These are phyloP conservation scores for Hapalemur alaotrensis DNA, from an alignment of 2,797 vertebrate species.

Conservation along the genomic window DNA sequence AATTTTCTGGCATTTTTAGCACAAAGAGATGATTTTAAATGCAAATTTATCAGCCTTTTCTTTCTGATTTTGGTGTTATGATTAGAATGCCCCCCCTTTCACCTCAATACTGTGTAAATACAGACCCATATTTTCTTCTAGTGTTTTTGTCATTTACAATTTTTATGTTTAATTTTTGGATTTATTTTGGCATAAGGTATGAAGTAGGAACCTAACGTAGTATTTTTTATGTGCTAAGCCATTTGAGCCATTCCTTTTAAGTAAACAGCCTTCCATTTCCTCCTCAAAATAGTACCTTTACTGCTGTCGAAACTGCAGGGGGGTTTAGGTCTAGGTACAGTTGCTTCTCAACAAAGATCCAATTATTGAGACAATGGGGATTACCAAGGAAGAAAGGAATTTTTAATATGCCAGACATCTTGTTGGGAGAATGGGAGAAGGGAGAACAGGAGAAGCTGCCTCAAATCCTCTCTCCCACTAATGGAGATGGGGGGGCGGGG, in stretches of 20 bases:
- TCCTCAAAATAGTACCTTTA: neutral
- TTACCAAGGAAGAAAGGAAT: neutral
- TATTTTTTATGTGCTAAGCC: neutral
- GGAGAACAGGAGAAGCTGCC: neutral
- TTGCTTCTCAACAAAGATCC: neutral
- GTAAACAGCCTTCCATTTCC: neutral
- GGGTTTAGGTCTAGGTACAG: neutral
- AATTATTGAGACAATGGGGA: neutral
- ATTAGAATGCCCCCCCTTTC: neutral
- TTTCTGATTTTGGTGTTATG: neutral
- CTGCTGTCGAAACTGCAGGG: neutral
- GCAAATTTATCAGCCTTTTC: neutral
- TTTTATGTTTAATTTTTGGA: slow-evolving; percentile 32
- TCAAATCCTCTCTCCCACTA: neutral
- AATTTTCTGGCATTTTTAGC: slow-evolving; percentile 16
- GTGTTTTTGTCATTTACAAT: neutral
- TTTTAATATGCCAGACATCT: neutral
- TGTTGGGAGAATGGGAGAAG: neutral
- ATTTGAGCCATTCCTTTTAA: neutral
- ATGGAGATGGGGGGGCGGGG: no score
- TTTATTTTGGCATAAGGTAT: neutral
- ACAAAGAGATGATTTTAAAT: neutral
- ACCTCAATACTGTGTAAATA: neutral
- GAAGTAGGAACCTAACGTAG: neutral
- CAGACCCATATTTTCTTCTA: slow-evolving; percentile 4